These are phyloP conservation scores for Charaxes varanes DNA, from an alignment of 1,140 invertebrate genomes.

Conservation along the genomic window DNA sequence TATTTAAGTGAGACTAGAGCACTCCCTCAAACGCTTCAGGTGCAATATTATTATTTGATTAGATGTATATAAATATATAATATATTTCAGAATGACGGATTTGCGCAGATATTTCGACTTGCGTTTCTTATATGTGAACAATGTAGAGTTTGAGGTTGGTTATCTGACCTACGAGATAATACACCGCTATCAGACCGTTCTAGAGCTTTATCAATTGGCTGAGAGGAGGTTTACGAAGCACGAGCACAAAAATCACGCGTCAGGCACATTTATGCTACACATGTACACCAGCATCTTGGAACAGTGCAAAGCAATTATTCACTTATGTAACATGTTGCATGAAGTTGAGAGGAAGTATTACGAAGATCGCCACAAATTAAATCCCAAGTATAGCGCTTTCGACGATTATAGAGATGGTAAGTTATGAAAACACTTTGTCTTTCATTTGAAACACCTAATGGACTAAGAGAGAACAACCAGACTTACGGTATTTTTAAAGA, in stretches of 20 bases:
- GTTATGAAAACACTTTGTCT: no score
- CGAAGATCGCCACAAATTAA: no score
- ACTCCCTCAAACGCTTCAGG: no score
- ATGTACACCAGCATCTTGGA: slow-evolving; percentile 28
- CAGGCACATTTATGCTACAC: slow-evolving; percentile 15
- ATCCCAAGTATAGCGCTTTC: slow-evolving; percentile 11
- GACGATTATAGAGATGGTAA: slow-evolving; percentile 10
- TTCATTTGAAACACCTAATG: no score
- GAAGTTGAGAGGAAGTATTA: slow-evolving; percentile 26
- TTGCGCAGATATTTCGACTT: slow-evolving; percentile 14
- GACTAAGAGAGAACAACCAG: no score
- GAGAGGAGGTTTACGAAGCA: slow-evolving; percentile 4
- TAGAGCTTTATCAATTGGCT: slow-evolving; percentile 18
- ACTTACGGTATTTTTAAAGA: no score
- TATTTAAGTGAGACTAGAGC: no score
- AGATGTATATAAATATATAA: no score
- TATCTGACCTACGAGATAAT: slow-evolving; percentile 26
- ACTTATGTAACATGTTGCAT: slow-evolving; percentile 31
- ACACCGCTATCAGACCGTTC: slow-evolving; percentile 10
- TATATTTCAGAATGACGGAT: slow-evolving; percentile 16
- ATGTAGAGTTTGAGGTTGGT: slow-evolving; percentile 27
- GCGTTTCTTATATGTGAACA: slow-evolving; percentile 11
- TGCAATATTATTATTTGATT: no score
- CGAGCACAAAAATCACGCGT: slow-evolving; percentile 2
- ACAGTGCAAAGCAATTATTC: slow-evolving; percentile 16